Percentiles rank a stretch among this genome's conserved stretches.
These are phyloP conservation scores for Gallinago stenura DNA, from an alignment of 2,797 vertebrate species.

Conservation along the genomic window DNA sequence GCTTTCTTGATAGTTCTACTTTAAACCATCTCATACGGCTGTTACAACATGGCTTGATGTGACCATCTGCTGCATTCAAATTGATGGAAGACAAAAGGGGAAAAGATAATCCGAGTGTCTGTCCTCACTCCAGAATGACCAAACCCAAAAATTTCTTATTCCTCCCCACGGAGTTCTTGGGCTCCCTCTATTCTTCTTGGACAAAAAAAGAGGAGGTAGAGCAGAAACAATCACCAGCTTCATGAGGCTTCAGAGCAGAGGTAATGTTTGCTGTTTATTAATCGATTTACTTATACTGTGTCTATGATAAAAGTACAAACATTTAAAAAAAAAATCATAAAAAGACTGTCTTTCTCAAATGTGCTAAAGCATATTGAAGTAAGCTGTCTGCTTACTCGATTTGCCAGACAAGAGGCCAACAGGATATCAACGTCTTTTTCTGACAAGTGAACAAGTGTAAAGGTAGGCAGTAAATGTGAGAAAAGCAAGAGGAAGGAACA, in stretches of 20 bases:
- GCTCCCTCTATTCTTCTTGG: neutral
- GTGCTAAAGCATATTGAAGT: slow-evolving; percentile 43
- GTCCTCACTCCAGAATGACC: neutral
- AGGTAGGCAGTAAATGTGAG: slow-evolving; percentile 52
- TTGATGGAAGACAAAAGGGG: neutral
- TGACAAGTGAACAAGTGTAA: slow-evolving; percentile 40
- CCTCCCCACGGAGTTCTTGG: neutral
- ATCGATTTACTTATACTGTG: neutral
- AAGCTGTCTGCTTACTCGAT: no score
- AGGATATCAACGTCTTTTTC: slow-evolving; percentile 38
- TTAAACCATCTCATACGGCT: neutral
- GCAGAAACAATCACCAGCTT: neutral
- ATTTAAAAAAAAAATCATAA: neutral
- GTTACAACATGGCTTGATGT: neutral
- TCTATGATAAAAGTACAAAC: neutral
- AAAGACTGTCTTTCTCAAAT: neutral
- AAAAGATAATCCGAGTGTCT: neutral
- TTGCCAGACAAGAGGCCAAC: no score
- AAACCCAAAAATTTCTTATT: neutral
- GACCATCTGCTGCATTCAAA: neutral
- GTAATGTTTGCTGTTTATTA: neutral
- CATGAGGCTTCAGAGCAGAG: neutral
- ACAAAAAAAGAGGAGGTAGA: neutral
- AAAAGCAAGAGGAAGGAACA: slow-evolving; percentile 5
- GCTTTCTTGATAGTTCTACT: neutral